phyloP scores from a whole-genome alignment of 2,797 vertebrate species.

The Syngnathus rostellatus region DNA sequence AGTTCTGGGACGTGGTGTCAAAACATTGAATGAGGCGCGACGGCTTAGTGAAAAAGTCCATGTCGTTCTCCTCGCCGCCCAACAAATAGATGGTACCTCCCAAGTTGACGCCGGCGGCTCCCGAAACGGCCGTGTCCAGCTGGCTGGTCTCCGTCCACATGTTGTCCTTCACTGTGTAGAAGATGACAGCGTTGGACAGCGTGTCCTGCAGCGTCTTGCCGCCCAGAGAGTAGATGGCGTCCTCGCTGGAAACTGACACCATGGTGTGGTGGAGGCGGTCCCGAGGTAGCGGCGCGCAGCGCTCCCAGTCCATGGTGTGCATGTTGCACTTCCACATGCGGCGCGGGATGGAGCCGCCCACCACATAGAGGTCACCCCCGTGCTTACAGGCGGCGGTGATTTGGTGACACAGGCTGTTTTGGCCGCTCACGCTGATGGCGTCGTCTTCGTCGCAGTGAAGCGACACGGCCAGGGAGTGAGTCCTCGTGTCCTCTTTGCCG shows the following conservation, averaged over 20 bases:
- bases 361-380: constrained; percentile 89
- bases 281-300: constrained; percentile 90
- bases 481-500: constrained; percentile 91
- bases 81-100: constrained; percentile 92
- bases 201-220: constrained; percentile 95
- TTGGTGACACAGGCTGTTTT: constrained; percentile 97
- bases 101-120: constrained; percentile 90
- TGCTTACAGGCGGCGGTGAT: constrained; percentile 98
- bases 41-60: constrained; percentile 98
- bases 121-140: constrained; percentile 90
- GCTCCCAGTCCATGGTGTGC: constrained; percentile 97
- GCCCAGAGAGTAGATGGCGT: constrained; percentile 91
- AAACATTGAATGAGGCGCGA: constrained; percentile 97
- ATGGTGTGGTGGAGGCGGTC: constrained; percentile 96
- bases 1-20: constrained; percentile 84
- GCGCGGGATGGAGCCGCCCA: constrained; percentile 93
- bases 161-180: constrained; percentile 92
- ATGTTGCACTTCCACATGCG: constrained; percentile 99
- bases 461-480: constrained; percentile 90
- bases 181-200: constrained; percentile 91
- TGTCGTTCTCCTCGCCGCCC: constrained; percentile 94
- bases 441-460: constrained; percentile 93
- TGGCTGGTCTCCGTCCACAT: constrained; percentile 95
- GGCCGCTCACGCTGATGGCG: constrained; percentile 88
- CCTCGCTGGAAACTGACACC: constrained; percentile 84